These are phyloP conservation scores for Venturia canescens DNA, from an alignment of 1,140 invertebrate genomes.

Conservation along the genomic window DNA sequence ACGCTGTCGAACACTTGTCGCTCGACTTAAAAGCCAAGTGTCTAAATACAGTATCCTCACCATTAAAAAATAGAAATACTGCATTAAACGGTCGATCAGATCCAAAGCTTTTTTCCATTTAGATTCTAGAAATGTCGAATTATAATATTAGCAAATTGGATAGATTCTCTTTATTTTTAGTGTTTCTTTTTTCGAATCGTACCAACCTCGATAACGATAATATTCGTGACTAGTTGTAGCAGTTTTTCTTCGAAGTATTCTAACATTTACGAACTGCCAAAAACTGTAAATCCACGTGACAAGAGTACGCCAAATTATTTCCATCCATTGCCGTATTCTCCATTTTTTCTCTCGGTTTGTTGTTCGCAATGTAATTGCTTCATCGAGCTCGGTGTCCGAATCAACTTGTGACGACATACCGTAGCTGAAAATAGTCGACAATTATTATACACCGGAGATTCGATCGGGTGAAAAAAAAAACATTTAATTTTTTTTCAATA, in stretches of 20 bases:
- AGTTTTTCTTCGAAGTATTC: slow-evolving; percentile 56
- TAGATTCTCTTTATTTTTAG: too few species aligned
- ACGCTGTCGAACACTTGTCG: slow-evolving; percentile 60
- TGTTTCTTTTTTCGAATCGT: too few species aligned
- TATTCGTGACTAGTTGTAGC: slow-evolving; percentile 60
- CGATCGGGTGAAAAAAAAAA: background rate
- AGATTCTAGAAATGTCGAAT: slow-evolving; percentile 59
- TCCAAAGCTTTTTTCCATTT: slow-evolving; percentile 62
- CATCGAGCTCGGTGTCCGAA: slow-evolving; percentile 67
- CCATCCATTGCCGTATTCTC: slow-evolving; percentile 55
- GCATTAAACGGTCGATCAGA: slow-evolving; percentile 56
- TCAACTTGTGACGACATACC: slow-evolving; percentile 56
- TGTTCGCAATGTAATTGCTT: slow-evolving; percentile 51
- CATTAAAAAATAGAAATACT: slow-evolving; percentile 67
- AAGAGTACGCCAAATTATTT: slow-evolving; percentile 45
- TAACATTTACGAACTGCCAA: slow-evolving; percentile 60
- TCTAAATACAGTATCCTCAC: slow-evolving; percentile 68
- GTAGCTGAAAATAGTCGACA: slow-evolving; percentile 40
- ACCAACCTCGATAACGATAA: slow-evolving; percentile 59
- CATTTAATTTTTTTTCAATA: too few species aligned
- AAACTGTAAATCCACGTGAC: slow-evolving; percentile 54
- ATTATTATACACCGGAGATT: background rate
- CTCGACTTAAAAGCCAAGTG: slow-evolving; percentile 70
- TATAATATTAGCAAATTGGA: background rate
- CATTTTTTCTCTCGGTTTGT: slow-evolving; percentile 47